These are phyloP conservation scores for Arenaria interpres DNA, from an alignment of 2,113 vertebrate genomes.

Conservation along the genomic window DNA sequence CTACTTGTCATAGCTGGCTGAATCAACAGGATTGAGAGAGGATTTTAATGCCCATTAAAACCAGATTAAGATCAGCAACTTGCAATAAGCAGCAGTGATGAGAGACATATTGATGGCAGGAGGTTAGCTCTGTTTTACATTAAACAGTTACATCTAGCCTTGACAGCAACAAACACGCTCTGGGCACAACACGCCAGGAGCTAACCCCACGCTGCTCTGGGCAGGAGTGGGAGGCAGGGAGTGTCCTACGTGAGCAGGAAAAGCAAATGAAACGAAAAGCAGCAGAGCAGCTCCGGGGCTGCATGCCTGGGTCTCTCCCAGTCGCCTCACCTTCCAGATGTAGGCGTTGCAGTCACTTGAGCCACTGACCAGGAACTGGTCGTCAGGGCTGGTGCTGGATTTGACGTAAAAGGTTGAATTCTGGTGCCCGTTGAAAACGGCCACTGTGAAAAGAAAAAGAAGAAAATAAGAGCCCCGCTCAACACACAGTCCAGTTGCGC, in stretches of 20 bases:
- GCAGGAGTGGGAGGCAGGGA: background rate
- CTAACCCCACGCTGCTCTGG: background rate
- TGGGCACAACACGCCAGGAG: background rate
- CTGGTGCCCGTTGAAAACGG: constrained; percentile 88
- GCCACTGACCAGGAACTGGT: constrained; percentile 94
- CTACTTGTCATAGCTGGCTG: constrained; percentile 11
- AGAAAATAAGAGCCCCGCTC: background rate
- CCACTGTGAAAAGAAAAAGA: constrained; percentile 74
- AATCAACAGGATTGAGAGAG: constrained; percentile 19
- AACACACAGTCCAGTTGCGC: background rate
- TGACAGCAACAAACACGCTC: background rate
- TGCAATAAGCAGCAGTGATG: constrained; percentile 3
- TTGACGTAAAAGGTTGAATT: constrained; percentile 97
- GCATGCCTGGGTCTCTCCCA: background rate
- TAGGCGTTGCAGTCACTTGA: constrained; percentile 89
- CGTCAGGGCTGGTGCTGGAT: constrained; percentile 90
- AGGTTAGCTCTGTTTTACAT: constrained; percentile 33
- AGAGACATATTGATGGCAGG: background rate
- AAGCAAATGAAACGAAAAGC: background rate
- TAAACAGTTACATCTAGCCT: background rate
- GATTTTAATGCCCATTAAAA: constrained; percentile 53
- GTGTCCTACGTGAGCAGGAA: background rate
- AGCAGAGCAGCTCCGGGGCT: background rate
- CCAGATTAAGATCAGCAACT: constrained; percentile 45
- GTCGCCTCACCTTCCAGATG: constrained; percentile 90